phyloP scores from a whole-genome alignment of 1,140 invertebrate species.

The Panulirus ornatus region DNA sequence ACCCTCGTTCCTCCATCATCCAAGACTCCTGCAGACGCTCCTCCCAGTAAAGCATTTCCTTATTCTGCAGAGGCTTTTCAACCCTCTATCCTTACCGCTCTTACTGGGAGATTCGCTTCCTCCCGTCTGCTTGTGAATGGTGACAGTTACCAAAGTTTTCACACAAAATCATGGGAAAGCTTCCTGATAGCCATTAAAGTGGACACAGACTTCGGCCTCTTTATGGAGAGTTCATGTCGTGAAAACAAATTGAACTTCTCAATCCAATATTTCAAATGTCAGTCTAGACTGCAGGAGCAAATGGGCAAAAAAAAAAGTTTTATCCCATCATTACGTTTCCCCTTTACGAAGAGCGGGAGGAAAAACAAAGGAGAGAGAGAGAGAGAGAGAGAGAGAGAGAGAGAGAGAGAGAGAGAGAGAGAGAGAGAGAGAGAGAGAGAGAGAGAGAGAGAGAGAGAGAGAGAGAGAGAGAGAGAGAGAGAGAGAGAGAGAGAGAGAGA shows the following conservation, averaged over 20 bases:
- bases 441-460: neutral
- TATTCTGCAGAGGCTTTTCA: too few species aligned
- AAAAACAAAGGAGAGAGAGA: neutral
- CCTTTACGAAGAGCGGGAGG: too few species aligned
- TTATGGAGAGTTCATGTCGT: neutral
- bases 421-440: neutral
- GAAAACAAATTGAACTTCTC: neutral
- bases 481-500: neutral
- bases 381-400: neutral
- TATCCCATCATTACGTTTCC: neutral
- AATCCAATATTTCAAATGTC: neutral
- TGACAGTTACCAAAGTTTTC: neutral
- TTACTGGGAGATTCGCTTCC: neutral
- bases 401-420: neutral
- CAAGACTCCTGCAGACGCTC: too few species aligned
- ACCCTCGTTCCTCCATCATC: too few species aligned
- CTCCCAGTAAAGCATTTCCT: neutral
- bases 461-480: neutral
- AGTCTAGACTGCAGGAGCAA: neutral
- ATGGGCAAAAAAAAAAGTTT: neutral
- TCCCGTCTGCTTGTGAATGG: neutral
- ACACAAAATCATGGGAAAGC: constrained; percentile 10
- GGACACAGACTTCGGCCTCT: neutral
- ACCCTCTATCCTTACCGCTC: too few species aligned
- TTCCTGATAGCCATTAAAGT: neutral